Evolutionary conservation across 2,888 invertebrate genomes (phyloP), one percentile per base, ranked within the genome.

Genomic region (Lathronympha strigana): DNA sequence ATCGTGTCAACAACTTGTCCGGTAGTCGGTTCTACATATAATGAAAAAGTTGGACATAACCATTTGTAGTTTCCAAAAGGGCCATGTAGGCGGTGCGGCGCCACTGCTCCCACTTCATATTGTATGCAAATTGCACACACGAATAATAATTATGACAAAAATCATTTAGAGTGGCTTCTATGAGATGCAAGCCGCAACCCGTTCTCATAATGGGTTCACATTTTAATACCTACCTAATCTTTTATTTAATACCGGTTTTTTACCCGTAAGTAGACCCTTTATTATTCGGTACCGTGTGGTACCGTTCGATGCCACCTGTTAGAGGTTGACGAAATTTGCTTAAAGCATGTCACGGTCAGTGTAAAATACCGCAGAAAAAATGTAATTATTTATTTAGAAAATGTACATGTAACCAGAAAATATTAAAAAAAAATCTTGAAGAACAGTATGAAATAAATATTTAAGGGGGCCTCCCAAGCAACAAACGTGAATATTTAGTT

Each of bases 81-180:
- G 67, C 50, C 62, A 76, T 76, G 87, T 86, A 69, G 86, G 87
- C 71, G 86, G 73, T n/a, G 66, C 76, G 86, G 85, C 87, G 86
- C 86, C 87, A 81, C 76, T 67, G 73, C 71, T 77, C 77, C 73
- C 70, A 76, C 75, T 80, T 83, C 82, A 87, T 89, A 91, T 91
- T 91, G 91, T 91, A 91, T 91, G 91, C 84, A 83, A 87, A 87
- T 87, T 78, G 75, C 68, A 72, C 70, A 79, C 79, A 81, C 69
- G 83, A 88, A 90, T 86, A 84, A 84, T 85, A 85, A 90, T 87
- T 84, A 87, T 81, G 78, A 79, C 77, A 78, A 83, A 87, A 81
- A 86, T 83, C 80, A 83, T 79, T 81, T 84, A 77, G 79, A 80
- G 81, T 80, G 72, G 81, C 77, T 80, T 75, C 76, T 82, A 83